Conservation (phyloP, 2,888 invertebrate genomes). For the Stratiomys singularior region DNA sequence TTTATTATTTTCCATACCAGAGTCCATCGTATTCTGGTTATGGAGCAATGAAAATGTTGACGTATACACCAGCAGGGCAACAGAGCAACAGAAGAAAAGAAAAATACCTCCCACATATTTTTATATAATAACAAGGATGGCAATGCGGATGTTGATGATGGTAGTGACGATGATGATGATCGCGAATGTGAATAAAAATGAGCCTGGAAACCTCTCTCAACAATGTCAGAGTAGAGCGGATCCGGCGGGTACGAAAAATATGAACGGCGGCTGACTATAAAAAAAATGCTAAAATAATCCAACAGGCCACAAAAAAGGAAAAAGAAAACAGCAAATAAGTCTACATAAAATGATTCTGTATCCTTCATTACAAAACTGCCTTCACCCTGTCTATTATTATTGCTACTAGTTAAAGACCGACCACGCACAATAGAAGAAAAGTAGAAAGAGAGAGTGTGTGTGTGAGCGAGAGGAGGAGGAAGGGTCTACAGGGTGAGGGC, state of each 20-base stretch:
- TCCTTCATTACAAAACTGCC: neutral
- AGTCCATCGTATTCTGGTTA: constrained; percentile 27
- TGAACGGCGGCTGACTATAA: too few relatives aligned
- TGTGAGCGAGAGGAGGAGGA: too few relatives aligned
- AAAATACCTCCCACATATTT: neutral
- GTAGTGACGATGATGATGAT: constrained; percentile 10
- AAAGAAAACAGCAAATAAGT: neutral
- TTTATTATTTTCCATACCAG: constrained; percentile 28
- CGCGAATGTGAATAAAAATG: constrained; percentile 26
- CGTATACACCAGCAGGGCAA: neutral
- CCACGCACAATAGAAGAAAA: neutral
- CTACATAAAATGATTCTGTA: constrained; percentile 25
- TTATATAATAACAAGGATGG: neutral
- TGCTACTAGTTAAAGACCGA: too few relatives aligned
- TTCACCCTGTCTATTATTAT: constrained; percentile 7
- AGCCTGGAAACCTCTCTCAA: neutral
- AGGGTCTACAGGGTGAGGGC: neutral
- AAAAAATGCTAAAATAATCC: too few relatives aligned
- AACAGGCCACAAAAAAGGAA: neutral
- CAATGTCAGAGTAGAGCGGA: too few relatives aligned
- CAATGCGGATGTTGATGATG: neutral
- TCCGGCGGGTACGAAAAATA: too few relatives aligned
- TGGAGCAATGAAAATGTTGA: constrained; percentile 24
- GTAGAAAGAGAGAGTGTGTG: too few relatives aligned
- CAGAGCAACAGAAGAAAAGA: neutral